Evolutionary conservation across 2,888 invertebrate species (phyloP).

Genomic region (Sarcophaga subvicina): DNA sequence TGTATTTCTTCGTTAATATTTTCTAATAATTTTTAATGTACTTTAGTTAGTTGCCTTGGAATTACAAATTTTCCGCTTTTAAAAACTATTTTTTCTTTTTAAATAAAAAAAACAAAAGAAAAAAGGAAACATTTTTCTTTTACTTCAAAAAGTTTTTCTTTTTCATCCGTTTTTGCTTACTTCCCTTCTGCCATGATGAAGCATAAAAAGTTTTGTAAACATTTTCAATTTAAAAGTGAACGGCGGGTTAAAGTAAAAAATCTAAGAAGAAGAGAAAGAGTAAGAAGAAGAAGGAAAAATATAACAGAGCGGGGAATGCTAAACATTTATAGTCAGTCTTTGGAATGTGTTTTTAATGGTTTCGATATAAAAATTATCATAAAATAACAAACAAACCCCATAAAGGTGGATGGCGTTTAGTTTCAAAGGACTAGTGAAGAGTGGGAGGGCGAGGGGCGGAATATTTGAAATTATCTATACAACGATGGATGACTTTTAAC

Average conservation of each 20-base stretch:
- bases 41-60: conserved; percentile 16
- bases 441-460: background rate
- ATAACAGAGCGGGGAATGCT: background rate
- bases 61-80: background rate
- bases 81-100: background rate
- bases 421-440: background rate
- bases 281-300: conserved; percentile 32
- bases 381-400: conserved; percentile 16
- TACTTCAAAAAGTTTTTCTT: background rate
- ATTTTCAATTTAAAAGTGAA: conserved; percentile 25
- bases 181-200: background rate
- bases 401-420: background rate
- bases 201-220: background rate
- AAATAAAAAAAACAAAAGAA: too few relatives aligned
- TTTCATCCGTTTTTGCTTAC: background rate
- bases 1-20: background rate
- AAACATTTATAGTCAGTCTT: conserved; percentile 21
- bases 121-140: background rate
- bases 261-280: background rate
- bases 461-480: background rate
- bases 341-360: conserved; percentile 45
- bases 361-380: conserved; percentile 44
- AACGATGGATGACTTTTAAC: background rate
- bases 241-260: background rate
- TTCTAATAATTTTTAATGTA: conserved; percentile 34